Base-by-base conservation (phyloP, 2,113 vertebrate species). In the Donacobius atricapilla region DNA sequence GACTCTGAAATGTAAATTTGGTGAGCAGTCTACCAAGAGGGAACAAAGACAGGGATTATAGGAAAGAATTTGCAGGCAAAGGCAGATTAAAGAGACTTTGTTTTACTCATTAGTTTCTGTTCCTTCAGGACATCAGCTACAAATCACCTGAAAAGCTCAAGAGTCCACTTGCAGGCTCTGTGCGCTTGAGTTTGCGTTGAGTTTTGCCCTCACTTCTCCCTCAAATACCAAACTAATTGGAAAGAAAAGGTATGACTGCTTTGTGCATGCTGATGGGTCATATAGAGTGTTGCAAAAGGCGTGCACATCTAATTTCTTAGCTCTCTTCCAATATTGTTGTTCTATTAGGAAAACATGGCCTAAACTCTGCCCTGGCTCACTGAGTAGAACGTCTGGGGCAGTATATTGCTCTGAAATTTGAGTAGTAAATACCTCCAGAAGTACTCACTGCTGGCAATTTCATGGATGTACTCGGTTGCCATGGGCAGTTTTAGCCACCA, bases 21-120 rank as follows among this genome's bases (percentile, higher is more conserved):
- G 65, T 53, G 57, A 96, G 50, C 70, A 63, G 65, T 23, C 88
- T 70, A 80, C 47, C n/a, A 45, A 40, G 42, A 66, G 25, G 27
- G 76, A 87, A 83, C 92, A 96, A 95, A 92, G 80, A 70, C 4
- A 4, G 27, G 95, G 95, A 86, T 95, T 97, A 93, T 54, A 94
- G 50, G 80, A 79, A 94, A 85, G 91, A 96, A 94, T 96, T 87
- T 90, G 73, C 83, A 90, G 95, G 87, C 44, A 87, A 89, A 93
- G 18, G 70, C 35, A 87, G 88, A 90, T 90, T 92, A 95, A 47
- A 94, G 20, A 50, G 79, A 83, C 93, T 96, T 97, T 93, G 76
- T 89, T 95, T 96, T 89, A 82, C 76, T 96, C 88, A 93, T 93
- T 96, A 94, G n/a, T 95, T 96, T 94, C 76, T 95, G 79, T 61